Evolutionary conservation across 2,888 invertebrate genomes (phyloP), one percentile per base, ranked within the genome.

Genomic region (Eretmocerus hayati): DNA sequence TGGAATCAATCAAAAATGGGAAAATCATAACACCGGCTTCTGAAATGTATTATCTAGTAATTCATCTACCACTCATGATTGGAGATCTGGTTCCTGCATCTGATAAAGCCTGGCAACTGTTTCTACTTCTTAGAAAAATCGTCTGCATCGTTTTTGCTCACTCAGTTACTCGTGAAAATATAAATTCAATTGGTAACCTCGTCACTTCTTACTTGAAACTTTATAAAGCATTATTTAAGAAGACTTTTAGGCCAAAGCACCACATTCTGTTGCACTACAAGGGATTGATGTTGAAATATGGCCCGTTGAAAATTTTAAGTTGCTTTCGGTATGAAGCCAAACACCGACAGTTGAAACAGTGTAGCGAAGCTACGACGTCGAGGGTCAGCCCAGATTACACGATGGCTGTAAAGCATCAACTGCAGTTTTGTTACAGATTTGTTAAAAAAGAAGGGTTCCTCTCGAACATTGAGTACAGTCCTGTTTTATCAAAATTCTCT

Each of bases 271-370:
- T 39, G 5, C 58, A 58, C 32, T 58, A 58, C 32, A 36, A 53
- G 16, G 31, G 46, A 5, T 42, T 53, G 19, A 56, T 58, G 56
- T 16, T 48, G 31, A 9, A 33, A 6, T 26, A 56, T 22, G 59
- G 57, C 6, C 53, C 58, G 13, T 22, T 59, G 16, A 40, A 48
- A 39, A 53, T 55, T 49, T 51, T 55, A 21, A 52, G 42, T 19
- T 47, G 22, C 26, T 44, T 57, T 19, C 46, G 55, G 8, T 55
- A 39, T 26, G 57, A 56, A 50, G 11, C 2, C 23, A 21, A 39
- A 16, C 15, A 39, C 15, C 8, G 23, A 39, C 18, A 21, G 15
- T n/a, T 15, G 8, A 39, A 22, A 22, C 9, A 3, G n/a, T n/a
- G 15, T 13, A 18, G 18, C 15, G 11, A 15, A 22, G 11, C 2